Evolutionary conservation across 2,888 invertebrate species (phyloP).

Genomic region (Lasioglossum calceatum): DNA sequence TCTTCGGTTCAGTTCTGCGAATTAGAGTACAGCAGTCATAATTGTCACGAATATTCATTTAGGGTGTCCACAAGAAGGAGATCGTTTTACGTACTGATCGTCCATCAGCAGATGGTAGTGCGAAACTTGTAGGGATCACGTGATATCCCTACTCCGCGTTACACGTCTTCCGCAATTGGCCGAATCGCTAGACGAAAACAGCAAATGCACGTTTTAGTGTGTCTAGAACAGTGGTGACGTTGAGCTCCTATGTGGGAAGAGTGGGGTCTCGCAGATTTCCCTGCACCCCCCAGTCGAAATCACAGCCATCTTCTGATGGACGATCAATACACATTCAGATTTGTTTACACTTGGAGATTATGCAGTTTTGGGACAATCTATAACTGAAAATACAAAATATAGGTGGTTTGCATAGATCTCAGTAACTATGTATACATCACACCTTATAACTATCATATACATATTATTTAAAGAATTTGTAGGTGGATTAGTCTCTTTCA

Average conservation of each 20-base stretch:
- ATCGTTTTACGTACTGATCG: conserved; percentile 17
- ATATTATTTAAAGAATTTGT: neutral
- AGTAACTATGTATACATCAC: neutral
- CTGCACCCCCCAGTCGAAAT: too few species aligned
- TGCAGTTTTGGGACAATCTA: neutral
- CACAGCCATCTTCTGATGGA: too few species aligned
- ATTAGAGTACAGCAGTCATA: conserved; percentile 44
- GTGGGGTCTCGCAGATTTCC: too few species aligned
- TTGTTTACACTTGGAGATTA: neutral
- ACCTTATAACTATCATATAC: neutral
- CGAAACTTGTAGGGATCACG: too few species aligned
- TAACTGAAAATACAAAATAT: neutral
- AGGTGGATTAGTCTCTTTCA: neutral
- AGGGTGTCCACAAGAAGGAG: conserved; percentile 57
- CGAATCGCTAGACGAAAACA: too few species aligned
- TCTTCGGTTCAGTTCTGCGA: conserved; percentile 55
- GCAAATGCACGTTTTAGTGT: too few species aligned
- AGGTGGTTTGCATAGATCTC: neutral
- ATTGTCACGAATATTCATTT: conserved; percentile 59
- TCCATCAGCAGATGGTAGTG: too few species aligned
- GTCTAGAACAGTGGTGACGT: too few species aligned
- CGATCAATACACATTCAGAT: neutral
- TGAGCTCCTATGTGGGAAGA: too few species aligned
- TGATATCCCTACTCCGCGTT: too few species aligned
- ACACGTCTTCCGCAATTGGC: too few species aligned